Evolutionary conservation across 2,113 vertebrate genomes (phyloP).

Genomic region (Aldabrachelys gigantea): DNA sequence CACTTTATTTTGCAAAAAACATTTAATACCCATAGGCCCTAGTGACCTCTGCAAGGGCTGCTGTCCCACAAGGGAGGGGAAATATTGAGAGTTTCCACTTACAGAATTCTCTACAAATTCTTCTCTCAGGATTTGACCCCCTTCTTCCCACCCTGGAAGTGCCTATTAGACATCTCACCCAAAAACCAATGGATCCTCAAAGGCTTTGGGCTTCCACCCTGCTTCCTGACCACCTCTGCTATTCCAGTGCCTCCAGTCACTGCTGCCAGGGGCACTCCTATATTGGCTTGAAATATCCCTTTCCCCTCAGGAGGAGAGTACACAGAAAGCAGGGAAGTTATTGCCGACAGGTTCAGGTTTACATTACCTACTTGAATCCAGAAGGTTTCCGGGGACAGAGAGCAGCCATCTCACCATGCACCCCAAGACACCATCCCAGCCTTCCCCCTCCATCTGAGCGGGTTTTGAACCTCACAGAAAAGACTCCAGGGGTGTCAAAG

Average conservation of each 20-base stretch:
- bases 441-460: neutral
- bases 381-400: neutral
- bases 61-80: neutral
- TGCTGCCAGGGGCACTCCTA: neutral
- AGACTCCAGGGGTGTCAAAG: neutral
- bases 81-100: neutral
- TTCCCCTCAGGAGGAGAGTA: neutral
- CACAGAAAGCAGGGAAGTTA: neutral
- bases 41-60: neutral
- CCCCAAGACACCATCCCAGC: neutral
- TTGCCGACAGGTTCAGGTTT: neutral
- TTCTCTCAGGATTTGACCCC: neutral
- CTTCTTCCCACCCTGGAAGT: neutral
- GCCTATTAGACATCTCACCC: neutral
- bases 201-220: neutral
- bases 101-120: neutral
- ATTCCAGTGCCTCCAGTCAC: neutral
- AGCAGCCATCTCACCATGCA: neutral
- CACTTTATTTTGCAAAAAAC: neutral
- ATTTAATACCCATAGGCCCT: neutral
- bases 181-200: neutral
- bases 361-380: neutral
- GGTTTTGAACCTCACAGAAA: neutral
- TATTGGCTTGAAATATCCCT: neutral
- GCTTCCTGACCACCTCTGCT: neutral